These are phyloP conservation scores for Eurystomus glaucurus DNA, from an alignment of 2,797 vertebrate genomes.

Conservation along the genomic window DNA sequence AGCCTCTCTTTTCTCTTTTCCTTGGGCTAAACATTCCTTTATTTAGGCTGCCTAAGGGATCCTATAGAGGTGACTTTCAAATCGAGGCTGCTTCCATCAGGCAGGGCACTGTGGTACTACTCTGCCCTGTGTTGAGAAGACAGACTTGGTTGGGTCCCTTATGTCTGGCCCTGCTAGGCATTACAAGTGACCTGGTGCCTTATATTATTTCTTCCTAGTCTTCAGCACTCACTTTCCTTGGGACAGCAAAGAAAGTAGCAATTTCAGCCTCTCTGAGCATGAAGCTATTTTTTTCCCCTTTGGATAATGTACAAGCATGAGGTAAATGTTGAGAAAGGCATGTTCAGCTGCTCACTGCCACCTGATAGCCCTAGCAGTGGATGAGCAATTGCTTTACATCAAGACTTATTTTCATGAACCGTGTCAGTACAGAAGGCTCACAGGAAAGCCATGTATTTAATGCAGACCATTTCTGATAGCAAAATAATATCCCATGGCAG, in stretches of 20 bases:
- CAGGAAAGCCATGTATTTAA: conserved; percentile 49
- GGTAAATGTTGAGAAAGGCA: conserved; percentile 80
- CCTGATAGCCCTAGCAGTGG: conserved; percentile 75
- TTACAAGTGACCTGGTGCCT: not conserved
- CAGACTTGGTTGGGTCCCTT: accelerated
- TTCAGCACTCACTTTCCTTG: not conserved
- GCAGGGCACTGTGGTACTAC: not conserved
- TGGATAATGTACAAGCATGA: conserved; percentile 75
- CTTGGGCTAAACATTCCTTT: not conserved
- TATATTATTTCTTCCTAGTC: not conserved
- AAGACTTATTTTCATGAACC: conserved; percentile 63
- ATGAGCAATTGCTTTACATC: conserved; percentile 69
- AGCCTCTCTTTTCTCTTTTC: not conserved
- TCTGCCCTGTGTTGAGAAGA: not conserved
- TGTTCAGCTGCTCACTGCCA: conserved; percentile 87
- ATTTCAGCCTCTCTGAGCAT: conserved; percentile 25
- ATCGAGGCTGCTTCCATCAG: not conserved
- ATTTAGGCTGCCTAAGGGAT: not conserved
- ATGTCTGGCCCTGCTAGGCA: not conserved
- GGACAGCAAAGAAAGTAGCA: conserved; percentile 12
- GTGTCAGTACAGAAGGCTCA: conserved; percentile 48
- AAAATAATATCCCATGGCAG: conserved; percentile 33
- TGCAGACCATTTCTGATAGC: conserved; percentile 37
- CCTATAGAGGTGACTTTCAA: not conserved
- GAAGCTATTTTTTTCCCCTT: conserved; percentile 67